Evolutionary conservation across 2,113 vertebrate genomes (phyloP), one percentile per base, ranked within the genome.

Genomic region (Megaptera novaeangliae): DNA sequence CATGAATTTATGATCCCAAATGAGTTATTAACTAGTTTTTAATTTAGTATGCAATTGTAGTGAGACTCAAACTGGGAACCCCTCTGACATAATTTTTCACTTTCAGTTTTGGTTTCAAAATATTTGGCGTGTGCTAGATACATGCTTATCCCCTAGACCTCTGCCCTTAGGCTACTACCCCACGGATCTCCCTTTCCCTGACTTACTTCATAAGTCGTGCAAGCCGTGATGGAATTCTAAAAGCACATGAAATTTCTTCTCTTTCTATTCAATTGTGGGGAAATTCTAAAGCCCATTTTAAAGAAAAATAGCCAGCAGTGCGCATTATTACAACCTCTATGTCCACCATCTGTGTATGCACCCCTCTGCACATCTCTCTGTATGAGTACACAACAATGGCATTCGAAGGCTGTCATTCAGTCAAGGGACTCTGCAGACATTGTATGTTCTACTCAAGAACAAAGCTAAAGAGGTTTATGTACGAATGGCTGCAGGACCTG

Each of bases 281-380:
- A 25, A 59, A 92, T 92, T 93, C 72, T 52, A 72, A 41, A 77
- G 82, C 13, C 97, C 59, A 13, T 96, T 96, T 94, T 49, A 68
- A 0, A 36, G 46, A 34, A 11, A 78, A 61, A 74, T 49, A 94
- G 97, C 97, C 97, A 97, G 97, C 98, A 98, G 95, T 98, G 96
- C 96, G 95, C 95, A 97, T 96, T 92, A 97, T 88, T 95, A 96
- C 98, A 98, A 98, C 95, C 98, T 94, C 96, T 97, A 97, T 96
- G 88, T 97, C 98, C 96, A 29, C 94, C 90, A 15, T 85, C 88
- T 89, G 88, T 97, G 96, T 98, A 2, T 97, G 91, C 87, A 46
- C 90, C 92, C 94, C 88, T 97, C 17, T 95, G 97, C 95, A 84
- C 97, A 98, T 90, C 96, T 93, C 80, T 96, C 85, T 97, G 94